phyloP scores from a whole-genome alignment of 2,888 invertebrate genomes.

The Tetrapedia diversipes region DNA sequence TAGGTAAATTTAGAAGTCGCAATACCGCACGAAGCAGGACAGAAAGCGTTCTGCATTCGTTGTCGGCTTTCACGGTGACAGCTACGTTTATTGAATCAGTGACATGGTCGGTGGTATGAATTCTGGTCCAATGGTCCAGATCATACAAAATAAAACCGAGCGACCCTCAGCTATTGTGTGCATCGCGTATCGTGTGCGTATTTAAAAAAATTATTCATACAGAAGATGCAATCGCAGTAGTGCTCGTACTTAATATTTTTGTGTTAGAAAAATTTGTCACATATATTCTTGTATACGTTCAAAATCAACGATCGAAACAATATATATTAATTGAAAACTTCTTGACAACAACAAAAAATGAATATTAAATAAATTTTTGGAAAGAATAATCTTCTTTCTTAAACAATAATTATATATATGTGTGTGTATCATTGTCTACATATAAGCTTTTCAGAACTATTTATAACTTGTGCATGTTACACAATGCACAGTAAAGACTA shows the following conservation, averaged over 20 bases:
- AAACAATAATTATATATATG: neutral
- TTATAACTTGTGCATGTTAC: constrained; percentile 1
- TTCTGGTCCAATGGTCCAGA: constrained; percentile 23
- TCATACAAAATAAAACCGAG: constrained; percentile 45
- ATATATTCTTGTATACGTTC: neutral
- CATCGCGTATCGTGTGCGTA: constrained; percentile 77
- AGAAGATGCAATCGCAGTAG: constrained; percentile 9
- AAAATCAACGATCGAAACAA: neutral
- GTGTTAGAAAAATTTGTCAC: neutral
- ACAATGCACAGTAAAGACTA: neutral
- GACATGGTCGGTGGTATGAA: no score
- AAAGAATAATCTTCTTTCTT: neutral
- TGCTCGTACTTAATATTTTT: constrained; percentile 33
- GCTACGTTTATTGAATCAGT: neutral
- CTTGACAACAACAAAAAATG: no score
- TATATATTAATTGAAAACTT: neutral
- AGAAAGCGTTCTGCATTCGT: constrained; percentile 26
- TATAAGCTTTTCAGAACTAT: neutral
- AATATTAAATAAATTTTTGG: neutral
- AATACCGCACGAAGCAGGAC: constrained; percentile 22
- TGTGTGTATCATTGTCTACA: neutral
- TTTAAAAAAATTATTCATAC: constrained; percentile 17
- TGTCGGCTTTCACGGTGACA: constrained; percentile 25
- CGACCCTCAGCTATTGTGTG: constrained; percentile 70
- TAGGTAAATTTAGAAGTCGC: constrained; percentile 55